phyloP scores from a whole-genome alignment of 2,797 vertebrate species.

The Sebastes minor region DNA sequence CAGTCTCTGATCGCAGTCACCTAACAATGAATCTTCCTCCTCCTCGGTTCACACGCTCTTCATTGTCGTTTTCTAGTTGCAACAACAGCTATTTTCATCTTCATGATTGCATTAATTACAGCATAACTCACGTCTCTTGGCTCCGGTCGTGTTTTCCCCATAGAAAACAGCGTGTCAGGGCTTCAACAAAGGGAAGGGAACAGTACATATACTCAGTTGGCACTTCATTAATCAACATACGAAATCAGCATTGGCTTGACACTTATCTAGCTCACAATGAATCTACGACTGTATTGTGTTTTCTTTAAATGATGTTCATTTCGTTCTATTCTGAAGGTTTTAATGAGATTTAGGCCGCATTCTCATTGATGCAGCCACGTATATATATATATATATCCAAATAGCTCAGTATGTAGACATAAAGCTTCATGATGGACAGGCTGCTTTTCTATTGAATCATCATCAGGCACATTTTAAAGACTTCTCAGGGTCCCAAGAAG shows the following conservation, averaged over 20 bases:
- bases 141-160: constrained; percentile 75
- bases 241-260: constrained; percentile 66
- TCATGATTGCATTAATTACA: constrained; percentile 83
- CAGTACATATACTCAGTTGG: constrained; percentile 72
- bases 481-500: constrained; percentile 44
- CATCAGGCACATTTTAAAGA: constrained; percentile 56
- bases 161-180: constrained; percentile 74
- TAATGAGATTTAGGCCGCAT: constrained; percentile 50
- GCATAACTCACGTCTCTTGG: constrained; percentile 71
- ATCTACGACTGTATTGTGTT: constrained; percentile 35
- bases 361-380: constrained; percentile 48
- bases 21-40: constrained; percentile 61
- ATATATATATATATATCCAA: constrained; percentile 42
- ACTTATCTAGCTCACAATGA: constrained; percentile 38
- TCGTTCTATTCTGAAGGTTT: constrained; percentile 40
- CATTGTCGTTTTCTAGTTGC: constrained; percentile 57
- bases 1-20: constrained; percentile 32
- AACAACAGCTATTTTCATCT: constrained; percentile 83
- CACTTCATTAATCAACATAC: constrained; percentile 84
- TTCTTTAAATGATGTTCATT: constrained; percentile 41
- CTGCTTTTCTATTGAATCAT: constrained; percentile 64
- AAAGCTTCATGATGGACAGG: constrained; percentile 45
- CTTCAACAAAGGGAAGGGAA: constrained; percentile 71
- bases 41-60: constrained; percentile 40
- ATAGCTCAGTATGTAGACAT: constrained; percentile 27